These are phyloP conservation scores for Bufo bufo DNA, from an alignment of 2,113 vertebrate species.

Conservation along the genomic window DNA sequence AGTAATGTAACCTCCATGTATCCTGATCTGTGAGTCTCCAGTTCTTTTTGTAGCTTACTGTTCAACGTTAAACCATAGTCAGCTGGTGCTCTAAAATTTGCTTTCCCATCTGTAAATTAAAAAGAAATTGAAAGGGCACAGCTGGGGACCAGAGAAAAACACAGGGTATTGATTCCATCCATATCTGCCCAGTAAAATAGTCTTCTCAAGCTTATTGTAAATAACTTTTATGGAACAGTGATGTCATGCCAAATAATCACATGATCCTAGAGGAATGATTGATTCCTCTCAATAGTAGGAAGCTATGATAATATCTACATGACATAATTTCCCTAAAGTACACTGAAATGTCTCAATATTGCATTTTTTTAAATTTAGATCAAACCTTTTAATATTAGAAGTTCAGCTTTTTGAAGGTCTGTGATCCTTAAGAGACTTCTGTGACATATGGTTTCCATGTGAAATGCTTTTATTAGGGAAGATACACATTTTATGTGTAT, in stretches of 20 bases:
- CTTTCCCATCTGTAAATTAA: background rate
- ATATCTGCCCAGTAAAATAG: slow-evolving; percentile 24
- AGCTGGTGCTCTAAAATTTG: background rate
- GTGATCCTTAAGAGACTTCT: slow-evolving; percentile 30
- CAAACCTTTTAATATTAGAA: slow-evolving; percentile 31
- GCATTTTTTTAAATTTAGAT: slow-evolving; percentile 51
- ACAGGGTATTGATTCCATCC: background rate
- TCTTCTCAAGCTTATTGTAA: slow-evolving; percentile 35
- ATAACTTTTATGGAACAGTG: slow-evolving; percentile 49
- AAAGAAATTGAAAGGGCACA: background rate
- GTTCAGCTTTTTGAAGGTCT: background rate
- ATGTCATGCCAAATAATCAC: slow-evolving; percentile 45
- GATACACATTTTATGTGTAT: slow-evolving; percentile 1
- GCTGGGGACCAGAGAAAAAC: slow-evolving; percentile 19
- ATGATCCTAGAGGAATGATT: slow-evolving; percentile 39
- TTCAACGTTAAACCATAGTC: background rate
- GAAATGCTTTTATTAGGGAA: slow-evolving; percentile 4
- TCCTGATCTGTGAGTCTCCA: background rate
- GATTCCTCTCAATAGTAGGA: slow-evolving; percentile 12
- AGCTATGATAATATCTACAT: slow-evolving; percentile 45
- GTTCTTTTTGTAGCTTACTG: background rate
- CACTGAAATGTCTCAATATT: slow-evolving; percentile 38
- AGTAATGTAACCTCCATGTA: background rate
- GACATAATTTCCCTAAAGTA: slow-evolving; percentile 46
- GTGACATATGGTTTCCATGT: slow-evolving; percentile 46